Base-by-base conservation (phyloP, 2,888 invertebrate genomes). In the Trachelus tabidus region DNA sequence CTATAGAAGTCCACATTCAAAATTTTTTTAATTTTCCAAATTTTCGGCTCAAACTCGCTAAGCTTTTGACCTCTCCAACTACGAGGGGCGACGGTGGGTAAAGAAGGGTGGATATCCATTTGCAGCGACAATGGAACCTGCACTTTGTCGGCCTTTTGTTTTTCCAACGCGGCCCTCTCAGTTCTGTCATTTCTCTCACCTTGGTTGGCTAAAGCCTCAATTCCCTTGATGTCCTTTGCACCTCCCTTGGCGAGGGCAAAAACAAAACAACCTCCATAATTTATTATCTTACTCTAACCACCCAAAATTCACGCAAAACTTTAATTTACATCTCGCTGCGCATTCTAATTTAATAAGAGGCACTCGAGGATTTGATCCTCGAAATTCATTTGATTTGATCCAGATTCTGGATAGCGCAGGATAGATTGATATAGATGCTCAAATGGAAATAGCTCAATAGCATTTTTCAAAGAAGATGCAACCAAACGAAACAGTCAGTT, bases 61-160 rank as follows among this genome's bases (percentile, higher is more conserved):
- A 56, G 23, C 23, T 23, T 56, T 56, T 15, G 40, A 56, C 40
- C 40, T 23, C 40, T 56, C 9, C 23, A 56, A 56, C 33, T 30
- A 33, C 31, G 11, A 71, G 71, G 71, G 33, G 23, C 0, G 71
- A 2, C 73, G 68, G 37, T 34, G 71, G 4, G 71, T n/a, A 33
- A 15, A 15, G 71, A 71, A 34, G 75, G 68, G 23, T 69, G 75
- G 68, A n/a, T 69, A 73, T 78, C 75, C 75, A 78, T 78, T 78
- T 78, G 75, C 78, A 78, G 68, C 35, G 34, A 78, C 78, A 76
- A 78, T 71, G 68, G 78, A 76, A 73, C 75, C 78, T 78, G 78
- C 78, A 78, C 78, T 78, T 78, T 78, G 78, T 76, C 69, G 73
- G 68, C 73, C 34, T 69, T 76, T 78, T 78, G 78, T 78, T 78